Conservation (phyloP, 2,113 vertebrate genomes). For the Albula goreensis region DNA sequence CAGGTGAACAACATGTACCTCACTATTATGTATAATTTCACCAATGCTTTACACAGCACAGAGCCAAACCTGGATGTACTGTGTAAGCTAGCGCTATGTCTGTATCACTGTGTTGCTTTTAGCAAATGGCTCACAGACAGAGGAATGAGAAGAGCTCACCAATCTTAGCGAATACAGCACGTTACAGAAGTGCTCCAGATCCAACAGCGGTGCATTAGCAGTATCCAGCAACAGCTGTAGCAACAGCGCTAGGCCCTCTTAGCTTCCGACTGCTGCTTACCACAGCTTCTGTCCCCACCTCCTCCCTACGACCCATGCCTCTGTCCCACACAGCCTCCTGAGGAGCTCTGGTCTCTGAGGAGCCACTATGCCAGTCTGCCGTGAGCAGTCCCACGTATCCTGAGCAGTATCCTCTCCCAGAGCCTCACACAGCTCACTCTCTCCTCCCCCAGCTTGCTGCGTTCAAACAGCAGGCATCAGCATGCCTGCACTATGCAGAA, state of each 20-base stretch:
- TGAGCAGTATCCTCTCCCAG: conserved; percentile 52
- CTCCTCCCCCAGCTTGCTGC: conserved; percentile 53
- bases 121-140: not conserved
- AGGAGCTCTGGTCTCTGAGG: conserved; percentile 36
- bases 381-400: too few species aligned
- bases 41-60: not conserved
- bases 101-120: not conserved
- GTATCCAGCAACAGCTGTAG: not conserved
- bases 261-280: conserved; percentile 37
- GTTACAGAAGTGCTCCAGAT: not conserved
- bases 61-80: not conserved
- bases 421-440: conserved; percentile 48
- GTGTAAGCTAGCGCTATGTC: not conserved
- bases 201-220: conserved; percentile 14
- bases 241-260: not conserved
- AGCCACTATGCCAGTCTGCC: conserved; percentile 32
- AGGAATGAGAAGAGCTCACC: not conserved
- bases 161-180: not conserved
- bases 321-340: not conserved
- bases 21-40: not conserved
- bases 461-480: conserved; percentile 63
- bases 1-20: conserved; percentile 6
- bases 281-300: conserved; percentile 18
- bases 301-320: not conserved
- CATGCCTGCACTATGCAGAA: conserved; percentile 55